Percentiles rank a stretch among this genome's conserved stretches.
Conservation (phyloP, 2,888 invertebrate species). For the Anorthoa munda region DNA sequence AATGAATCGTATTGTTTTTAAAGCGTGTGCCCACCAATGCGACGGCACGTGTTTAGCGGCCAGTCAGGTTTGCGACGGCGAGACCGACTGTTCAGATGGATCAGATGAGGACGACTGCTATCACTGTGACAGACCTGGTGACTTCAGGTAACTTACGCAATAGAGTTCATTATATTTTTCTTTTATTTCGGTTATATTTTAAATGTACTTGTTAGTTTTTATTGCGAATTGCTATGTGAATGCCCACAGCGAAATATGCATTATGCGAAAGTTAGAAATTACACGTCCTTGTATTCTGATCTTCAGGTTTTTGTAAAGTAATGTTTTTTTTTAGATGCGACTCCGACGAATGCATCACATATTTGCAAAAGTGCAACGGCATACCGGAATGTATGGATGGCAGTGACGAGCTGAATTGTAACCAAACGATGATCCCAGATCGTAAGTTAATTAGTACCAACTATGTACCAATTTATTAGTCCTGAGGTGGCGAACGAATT, state of each 20-base stretch:
- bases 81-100: conserved; percentile 91
- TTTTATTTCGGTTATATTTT: background rate
- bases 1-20: conserved; percentile 77
- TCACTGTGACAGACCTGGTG: conserved; percentile 78
- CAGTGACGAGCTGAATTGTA: conserved; percentile 90
- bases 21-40: conserved; percentile 83
- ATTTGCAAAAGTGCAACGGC: conserved; percentile 90
- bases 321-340: conserved; percentile 81
- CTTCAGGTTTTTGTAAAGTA: conserved; percentile 44
- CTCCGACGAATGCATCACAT: conserved; percentile 87
- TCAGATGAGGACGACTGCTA: conserved; percentile 89
- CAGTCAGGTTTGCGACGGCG: conserved; percentile 91
- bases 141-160: conserved; percentile 83
- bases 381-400: conserved; percentile 90
- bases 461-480: background rate
- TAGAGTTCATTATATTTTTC: conserved; percentile 22
- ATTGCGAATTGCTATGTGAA: conserved; percentile 47
- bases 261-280: conserved; percentile 32
- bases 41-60: conserved; percentile 92
- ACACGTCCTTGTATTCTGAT: background rate
- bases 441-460: conserved; percentile 67
- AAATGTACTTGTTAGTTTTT: conserved; percentile 14
- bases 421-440: conserved; percentile 79
- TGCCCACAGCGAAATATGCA: conserved; percentile 54
- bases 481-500: background rate